Percentiles rank a stretch among this genome's conserved stretches.
Conservation (phyloP, 2,888 invertebrate genomes). For the Amorpha juglandis region DNA sequence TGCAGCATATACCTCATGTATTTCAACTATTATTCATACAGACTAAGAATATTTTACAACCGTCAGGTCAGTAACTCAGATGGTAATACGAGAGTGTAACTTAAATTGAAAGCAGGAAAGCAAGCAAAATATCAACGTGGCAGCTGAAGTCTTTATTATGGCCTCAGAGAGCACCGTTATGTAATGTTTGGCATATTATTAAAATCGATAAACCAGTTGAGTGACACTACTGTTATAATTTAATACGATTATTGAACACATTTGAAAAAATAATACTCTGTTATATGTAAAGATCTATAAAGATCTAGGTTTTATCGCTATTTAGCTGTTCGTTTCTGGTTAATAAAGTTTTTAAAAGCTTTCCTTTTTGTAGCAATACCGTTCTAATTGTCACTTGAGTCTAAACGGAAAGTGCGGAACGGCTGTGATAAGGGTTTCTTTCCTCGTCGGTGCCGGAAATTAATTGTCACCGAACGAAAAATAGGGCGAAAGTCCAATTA, state of each 20-base stretch:
- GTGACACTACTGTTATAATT: too few relatives aligned
- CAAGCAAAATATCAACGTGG: too few relatives aligned
- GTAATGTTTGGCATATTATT: background rate
- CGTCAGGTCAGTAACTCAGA: too few relatives aligned
- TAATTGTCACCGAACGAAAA: conserved; percentile 84
- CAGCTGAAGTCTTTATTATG: too few relatives aligned
- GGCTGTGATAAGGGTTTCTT: conserved; percentile 82
- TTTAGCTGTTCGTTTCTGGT: background rate
- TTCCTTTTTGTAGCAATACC: conserved; percentile 53
- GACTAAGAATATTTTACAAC: too few relatives aligned
- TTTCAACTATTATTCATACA: too few relatives aligned
- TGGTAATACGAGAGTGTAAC: too few relatives aligned
- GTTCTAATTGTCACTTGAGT: conserved; percentile 71
- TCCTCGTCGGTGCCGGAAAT: conserved; percentile 78
- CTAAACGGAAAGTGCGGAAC: conserved; percentile 70
- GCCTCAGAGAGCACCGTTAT: background rate
- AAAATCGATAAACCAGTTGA: too few relatives aligned
- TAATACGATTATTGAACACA: too few relatives aligned
- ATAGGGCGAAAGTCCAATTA: conserved; percentile 84
- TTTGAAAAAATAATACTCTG: background rate
- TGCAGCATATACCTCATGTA: too few relatives aligned
- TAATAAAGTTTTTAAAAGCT: conserved; percentile 25
- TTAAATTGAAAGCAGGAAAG: too few relatives aligned
- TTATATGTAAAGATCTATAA: background rate
- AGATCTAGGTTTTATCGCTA: background rate